These are phyloP conservation scores for Catonia carolina DNA, from an alignment of 2,888 invertebrate species.

Conservation along the genomic window DNA sequence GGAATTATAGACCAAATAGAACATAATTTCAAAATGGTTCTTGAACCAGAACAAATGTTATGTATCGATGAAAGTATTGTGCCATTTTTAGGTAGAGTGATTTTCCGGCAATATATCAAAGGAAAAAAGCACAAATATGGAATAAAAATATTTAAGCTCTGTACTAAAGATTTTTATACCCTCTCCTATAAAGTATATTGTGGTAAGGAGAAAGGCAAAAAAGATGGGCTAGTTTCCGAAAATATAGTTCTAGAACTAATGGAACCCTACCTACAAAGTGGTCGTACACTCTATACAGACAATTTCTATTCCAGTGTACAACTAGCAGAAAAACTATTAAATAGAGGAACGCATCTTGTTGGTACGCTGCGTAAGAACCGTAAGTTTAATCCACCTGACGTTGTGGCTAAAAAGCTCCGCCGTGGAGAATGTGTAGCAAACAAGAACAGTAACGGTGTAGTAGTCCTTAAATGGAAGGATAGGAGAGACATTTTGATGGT, in stretches of 20 bases:
- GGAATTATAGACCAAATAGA: background rate
- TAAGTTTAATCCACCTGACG: conserved; percentile 10
- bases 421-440: conserved; percentile 1
- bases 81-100: conserved; percentile 17
- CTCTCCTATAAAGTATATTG: conserved; percentile 9
- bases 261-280: conserved; percentile 22
- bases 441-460: conserved; percentile 17
- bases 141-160: conserved; percentile 20
- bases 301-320: conserved; percentile 30
- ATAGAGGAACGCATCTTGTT: conserved; percentile 16
- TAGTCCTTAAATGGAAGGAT: conserved; percentile 19
- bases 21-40: too few relatives aligned
- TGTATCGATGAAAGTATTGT: too few relatives aligned
- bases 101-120: conserved; percentile 17
- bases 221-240: conserved; percentile 16
- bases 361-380: conserved; percentile 16
- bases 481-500: conserved; percentile 17
- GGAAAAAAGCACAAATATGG: conserved; percentile 19
- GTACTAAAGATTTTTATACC: conserved; percentile 6
- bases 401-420: conserved; percentile 7
- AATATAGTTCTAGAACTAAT: conserved; percentile 25
- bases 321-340: conserved; percentile 17
- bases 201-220: conserved; percentile 11
- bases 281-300: conserved; percentile 26
- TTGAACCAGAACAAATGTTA: too few relatives aligned